Base-by-base conservation (phyloP, 1,140 invertebrate species). In the Drosophila persimilis region DNA sequence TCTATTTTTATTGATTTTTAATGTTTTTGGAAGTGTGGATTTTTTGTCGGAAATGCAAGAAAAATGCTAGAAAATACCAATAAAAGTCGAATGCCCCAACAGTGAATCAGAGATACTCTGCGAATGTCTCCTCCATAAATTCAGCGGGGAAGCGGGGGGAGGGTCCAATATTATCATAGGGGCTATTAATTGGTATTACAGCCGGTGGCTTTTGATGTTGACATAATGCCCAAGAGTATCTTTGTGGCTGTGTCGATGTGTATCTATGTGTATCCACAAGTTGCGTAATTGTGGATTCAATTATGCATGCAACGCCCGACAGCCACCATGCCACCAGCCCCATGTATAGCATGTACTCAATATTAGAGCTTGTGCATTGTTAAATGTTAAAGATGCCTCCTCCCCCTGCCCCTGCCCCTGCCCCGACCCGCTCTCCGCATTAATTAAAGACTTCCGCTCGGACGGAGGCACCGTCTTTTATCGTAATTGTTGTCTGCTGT, bases 371-470 rank as follows among this genome's bases (percentile, higher is more conserved):
- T 39, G 11, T 52, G 62, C 58, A 50, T 35, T 64, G 46, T 63
- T 61, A 66, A 54, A 57, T 39, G 11, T 39, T 39, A 39, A 39
- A 39, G 35, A 63, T 62, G 46, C 44, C 67, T 26, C 24, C 24
- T 26, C 24, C 15, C 15, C 35, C 35, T 43, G 11, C 13, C 41
- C 20, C 29, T 20, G 26, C 39, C 54, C 26, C 61, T 31, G 31
- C 35, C 39, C 29, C 54, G 29, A 7, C 66, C 45, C 35, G 47
- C 55, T 43, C 61, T 62, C 26, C 63, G 50, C 80, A 85, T 85
- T 85, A 85, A 86, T 85, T 85, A 88, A 86, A 85, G 77, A 85
- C 81, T 85, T 85, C 81, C 83, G 81, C 65, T 55, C 26, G 62
- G 59, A 50, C 41, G 46, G 62, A 51, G 45, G 26, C 35, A 61